A percentile compares a stretch with the other conserved stretches of the same genome.
Conservation (phyloP, 2,113 vertebrate species). For the Myotis davidii region DNA sequence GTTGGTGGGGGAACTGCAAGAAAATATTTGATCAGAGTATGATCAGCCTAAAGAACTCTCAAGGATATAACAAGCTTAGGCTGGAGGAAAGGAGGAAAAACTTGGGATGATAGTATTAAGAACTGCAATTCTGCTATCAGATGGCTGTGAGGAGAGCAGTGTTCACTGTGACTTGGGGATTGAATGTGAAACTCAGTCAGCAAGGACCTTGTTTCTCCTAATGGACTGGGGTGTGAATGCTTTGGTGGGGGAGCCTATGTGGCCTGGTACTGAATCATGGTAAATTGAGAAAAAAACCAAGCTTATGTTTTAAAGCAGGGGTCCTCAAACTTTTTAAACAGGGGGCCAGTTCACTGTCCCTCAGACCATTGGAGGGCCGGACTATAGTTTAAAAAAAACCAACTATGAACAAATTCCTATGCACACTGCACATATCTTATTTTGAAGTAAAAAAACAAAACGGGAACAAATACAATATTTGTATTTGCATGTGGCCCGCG, state of each 20-base stretch:
- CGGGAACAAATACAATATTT: too few relatives aligned
- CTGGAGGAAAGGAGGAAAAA: slow-evolving; percentile 1
- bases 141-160: neutral
- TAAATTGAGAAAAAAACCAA: slow-evolving; percentile 52
- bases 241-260: neutral
- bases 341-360: too few relatives aligned
- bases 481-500: too few relatives aligned
- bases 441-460: too few relatives aligned
- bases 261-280: neutral
- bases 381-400: too few relatives aligned
- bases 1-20: neutral
- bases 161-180: neutral
- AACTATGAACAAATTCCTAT: too few relatives aligned
- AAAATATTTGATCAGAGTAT: neutral
- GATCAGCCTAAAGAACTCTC: neutral
- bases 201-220: slow-evolving; percentile 45
- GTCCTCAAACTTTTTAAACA: too few relatives aligned
- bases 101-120: neutral
- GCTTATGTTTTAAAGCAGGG: slow-evolving; percentile 1
- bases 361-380: too few relatives aligned
- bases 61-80: neutral
- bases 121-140: slow-evolving; percentile 41
- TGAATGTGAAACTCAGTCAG: slow-evolving; percentile 34
- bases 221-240: neutral
- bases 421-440: too few relatives aligned